Evolutionary conservation across 2,797 vertebrate species (phyloP), one percentile per base, ranked within the genome.

Genomic region (Pseudochromis fuscus): DNA sequence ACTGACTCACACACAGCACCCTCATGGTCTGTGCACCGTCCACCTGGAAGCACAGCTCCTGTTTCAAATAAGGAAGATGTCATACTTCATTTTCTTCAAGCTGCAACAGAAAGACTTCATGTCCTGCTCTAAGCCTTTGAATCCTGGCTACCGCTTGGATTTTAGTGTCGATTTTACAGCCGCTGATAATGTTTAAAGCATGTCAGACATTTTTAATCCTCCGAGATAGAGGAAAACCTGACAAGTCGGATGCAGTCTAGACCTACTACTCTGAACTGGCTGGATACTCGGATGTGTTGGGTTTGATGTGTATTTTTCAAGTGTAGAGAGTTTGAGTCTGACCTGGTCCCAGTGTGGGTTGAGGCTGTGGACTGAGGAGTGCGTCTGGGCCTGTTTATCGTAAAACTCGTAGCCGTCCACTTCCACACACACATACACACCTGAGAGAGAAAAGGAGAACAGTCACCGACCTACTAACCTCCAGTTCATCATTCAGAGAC

Each of bases 271-370:
- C 16, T 30, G 53, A 16, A 66, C n/a, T 9, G 50, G 19, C 45
- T 3, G 21, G 18, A 13, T 8, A n/a, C 12, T 56, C 18, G 37
- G 21, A 56, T 46, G 16, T 4, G 1, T 11, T 45, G 19, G 8
- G 19, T 18, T 33, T 18, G 8, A 56, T 13, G 3, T 24, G 30
- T 31, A 31, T 5, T 42, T 0, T 19, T 38, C 0, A 46, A 6
- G 1, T 42, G 45, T 21, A 19, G 18, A 42, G 7, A 10, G 2
- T 4, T 12, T 9, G 0, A 37, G 25, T 56, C 81, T 77, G 10
- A 95, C 94, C 92, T 95, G 92, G 50, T 95, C 88, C 94, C 94
- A 95, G 35, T 89, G 88, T 15, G 94, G 94, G 48, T 64, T 82
- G 59, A 90, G 58, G 57, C 77, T 84, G 56, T n/a, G 79, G 40